phyloP scores from a whole-genome alignment of 2,113 vertebrate genomes.

The Vulpes vulpes region DNA sequence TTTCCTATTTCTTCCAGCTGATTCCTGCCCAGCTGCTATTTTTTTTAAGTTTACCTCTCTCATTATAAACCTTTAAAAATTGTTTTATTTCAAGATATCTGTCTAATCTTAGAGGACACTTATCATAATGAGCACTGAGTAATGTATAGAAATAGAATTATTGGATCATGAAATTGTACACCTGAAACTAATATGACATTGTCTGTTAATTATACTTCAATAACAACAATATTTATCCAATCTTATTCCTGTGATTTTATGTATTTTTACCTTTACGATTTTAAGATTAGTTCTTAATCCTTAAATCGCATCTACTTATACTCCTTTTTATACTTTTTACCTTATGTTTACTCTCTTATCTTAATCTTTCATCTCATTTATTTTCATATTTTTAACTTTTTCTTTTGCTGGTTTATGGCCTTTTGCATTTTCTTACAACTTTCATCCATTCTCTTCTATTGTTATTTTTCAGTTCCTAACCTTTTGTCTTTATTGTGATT shows the following conservation, averaged over 20 bases:
- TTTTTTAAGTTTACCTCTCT: not conserved
- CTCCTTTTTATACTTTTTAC: not conserved
- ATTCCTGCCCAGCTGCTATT: not conserved
- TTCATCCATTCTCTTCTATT: slow-evolving; percentile 22
- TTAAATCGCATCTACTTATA: not conserved
- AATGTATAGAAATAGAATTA: not conserved
- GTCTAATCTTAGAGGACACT: not conserved
- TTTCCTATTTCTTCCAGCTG: not conserved
- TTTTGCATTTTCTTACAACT: slow-evolving; percentile 68
- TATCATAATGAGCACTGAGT: not conserved
- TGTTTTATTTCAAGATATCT: not conserved
- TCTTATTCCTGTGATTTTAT: slow-evolving; percentile 17
- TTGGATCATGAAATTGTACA: not conserved
- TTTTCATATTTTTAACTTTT: slow-evolving; percentile 76
- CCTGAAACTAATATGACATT: not conserved
- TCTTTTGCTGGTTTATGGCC: slow-evolving; percentile 30
- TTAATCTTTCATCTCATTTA: slow-evolving; percentile 67
- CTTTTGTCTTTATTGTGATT: slow-evolving; percentile 73
- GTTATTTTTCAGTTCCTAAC: slow-evolving; percentile 65
- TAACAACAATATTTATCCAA: not conserved
- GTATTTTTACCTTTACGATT: slow-evolving; percentile 2
- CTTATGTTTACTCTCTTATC: slow-evolving; percentile 28
- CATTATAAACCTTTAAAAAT: not conserved
- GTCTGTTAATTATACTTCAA: not conserved
- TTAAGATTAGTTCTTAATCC: slow-evolving; percentile 46